Evolutionary conservation across 2,797 vertebrate genomes (phyloP), one percentile per base, ranked within the genome.

Genomic region (Acanthis flammea): DNA sequence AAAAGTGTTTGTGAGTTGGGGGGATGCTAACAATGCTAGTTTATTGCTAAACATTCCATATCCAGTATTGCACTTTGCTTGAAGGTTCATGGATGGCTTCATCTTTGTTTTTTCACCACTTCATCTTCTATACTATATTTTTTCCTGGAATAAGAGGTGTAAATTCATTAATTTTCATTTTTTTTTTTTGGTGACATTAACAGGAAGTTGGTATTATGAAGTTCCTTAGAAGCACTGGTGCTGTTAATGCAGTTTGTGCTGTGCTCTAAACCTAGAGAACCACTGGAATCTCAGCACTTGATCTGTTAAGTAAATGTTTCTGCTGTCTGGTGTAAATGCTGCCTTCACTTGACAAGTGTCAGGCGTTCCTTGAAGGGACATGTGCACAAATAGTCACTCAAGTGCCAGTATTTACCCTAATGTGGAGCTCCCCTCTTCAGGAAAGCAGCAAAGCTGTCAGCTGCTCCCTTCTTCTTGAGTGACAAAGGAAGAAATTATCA

Each of bases 11-110:
- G 83, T 94, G 96, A 95, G 90, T 75, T 84, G 82, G 75, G 92
- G 79, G 33, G 95, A 85, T 96, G 92, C 94, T 97, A 97, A 97
- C 95, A 95, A 97, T 76, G 76, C 58, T 94, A 92, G 86, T 96
- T 96, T 96, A 95, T 94, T 92, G 75, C 81, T 94, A 86, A 68
- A 87, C 78, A 27, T 77, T 57, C 75, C 75, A 66, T 6, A 27
- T 19, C 50, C 63, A 62, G 67, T 74, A 95, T 78, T 31, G 22
- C 10, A 55, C 77, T 84, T 94, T 88, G 53, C 79, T 86, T 90
- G 68, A 65, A 84, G 66, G 62, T 55, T 12, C 13, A 30, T 14
- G 23, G 23, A 53, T 31, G 78, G 44, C 37, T 92, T 72, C 30
- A 23, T 92, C 58, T 66, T 55, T 60, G 66, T 42, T 55, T 66